These are phyloP conservation scores for Phragmatobia fuliginosa DNA, from an alignment of 2,888 invertebrate genomes.

Conservation along the genomic window DNA sequence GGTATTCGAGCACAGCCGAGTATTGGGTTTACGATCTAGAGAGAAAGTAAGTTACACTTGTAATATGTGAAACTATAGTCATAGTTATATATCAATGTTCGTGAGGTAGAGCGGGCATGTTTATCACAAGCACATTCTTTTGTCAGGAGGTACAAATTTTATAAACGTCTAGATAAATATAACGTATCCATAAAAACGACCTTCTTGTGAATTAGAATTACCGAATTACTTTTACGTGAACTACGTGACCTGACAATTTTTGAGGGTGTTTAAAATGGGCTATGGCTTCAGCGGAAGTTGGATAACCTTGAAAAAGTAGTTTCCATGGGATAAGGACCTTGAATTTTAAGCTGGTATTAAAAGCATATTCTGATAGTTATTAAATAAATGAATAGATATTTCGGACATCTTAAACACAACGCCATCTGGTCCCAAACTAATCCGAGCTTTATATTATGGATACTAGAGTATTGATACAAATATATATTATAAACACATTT, in stretches of 20 bases:
- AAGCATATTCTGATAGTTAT: neutral
- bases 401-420: too few species aligned
- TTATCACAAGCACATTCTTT: neutral
- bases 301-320: neutral
- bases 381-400: too few species aligned
- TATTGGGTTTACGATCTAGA: constrained; percentile 88
- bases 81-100: neutral
- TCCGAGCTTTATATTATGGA: too few species aligned
- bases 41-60: constrained; percentile 74
- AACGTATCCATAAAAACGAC: neutral
- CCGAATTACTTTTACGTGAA: neutral
- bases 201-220: neutral
- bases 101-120: neutral
- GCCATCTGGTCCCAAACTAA: too few species aligned
- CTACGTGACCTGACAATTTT: neutral
- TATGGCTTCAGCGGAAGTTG: neutral
- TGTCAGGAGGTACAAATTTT: neutral
- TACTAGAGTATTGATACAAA: too few species aligned
- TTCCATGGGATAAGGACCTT: neutral
- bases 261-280: neutral
- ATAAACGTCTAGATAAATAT: neutral
- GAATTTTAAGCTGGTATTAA: neutral
- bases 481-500: too few species aligned
- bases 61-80: neutral
- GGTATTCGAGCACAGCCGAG: constrained; percentile 88